A percentile compares a stretch with the other conserved stretches of the same genome.
These are phyloP conservation scores for Geodia barretti DNA, from an alignment of 37 sponge, comb jelly and placozoan species.

Conservation along the genomic window DNA sequence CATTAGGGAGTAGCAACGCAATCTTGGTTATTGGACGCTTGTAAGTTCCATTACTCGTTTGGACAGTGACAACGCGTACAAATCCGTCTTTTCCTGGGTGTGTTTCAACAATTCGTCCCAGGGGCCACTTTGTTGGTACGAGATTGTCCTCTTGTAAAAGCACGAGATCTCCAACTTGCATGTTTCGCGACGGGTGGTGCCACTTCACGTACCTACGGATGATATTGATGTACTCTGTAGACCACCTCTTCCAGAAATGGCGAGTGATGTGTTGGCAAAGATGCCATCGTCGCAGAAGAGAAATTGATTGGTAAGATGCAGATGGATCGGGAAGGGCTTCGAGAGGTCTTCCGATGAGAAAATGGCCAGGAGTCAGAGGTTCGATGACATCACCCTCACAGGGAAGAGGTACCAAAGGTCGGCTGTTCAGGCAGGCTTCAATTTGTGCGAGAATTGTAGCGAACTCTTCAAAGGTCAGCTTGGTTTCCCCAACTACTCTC, in stretches of 20 bases:
- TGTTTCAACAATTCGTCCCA: slow-evolving; percentile 14
- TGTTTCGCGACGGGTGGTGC: slow-evolving; percentile 8
- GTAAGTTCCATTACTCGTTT: slow-evolving; percentile 1
- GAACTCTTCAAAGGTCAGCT: slow-evolving; percentile 40
- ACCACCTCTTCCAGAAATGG: slow-evolving; percentile 38
- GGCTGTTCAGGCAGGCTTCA: slow-evolving; percentile 33
- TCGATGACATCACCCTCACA: slow-evolving; percentile 32
- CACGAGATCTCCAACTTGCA: slow-evolving; percentile 1
- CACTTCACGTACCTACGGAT: slow-evolving; percentile 1
- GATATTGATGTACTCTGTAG: slow-evolving; percentile 13
- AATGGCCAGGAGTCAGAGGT: slow-evolving; percentile 48
- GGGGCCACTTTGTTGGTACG: slow-evolving; percentile 22
- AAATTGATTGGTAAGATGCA: slow-evolving; percentile 2
- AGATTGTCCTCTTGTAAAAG: slow-evolving; percentile 6
- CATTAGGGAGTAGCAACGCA: slow-evolving; percentile 7
- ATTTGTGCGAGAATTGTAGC: slow-evolving; percentile 28
- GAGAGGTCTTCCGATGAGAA: slow-evolving; percentile 34
- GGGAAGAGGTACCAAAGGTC: slow-evolving; percentile 19
- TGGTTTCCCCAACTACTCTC: slow-evolving; percentile 3
- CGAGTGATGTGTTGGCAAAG: slow-evolving; percentile 2
- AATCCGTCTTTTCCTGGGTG: slow-evolving; percentile 22
- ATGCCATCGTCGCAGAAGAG: slow-evolving; percentile 25
- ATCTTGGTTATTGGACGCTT: slow-evolving; percentile 22
- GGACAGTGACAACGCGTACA: slow-evolving; percentile 3
- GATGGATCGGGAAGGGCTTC: slow-evolving; percentile 20